Conservation (phyloP, 1,140 invertebrate species). For the Oreohelix idahoensis region DNA sequence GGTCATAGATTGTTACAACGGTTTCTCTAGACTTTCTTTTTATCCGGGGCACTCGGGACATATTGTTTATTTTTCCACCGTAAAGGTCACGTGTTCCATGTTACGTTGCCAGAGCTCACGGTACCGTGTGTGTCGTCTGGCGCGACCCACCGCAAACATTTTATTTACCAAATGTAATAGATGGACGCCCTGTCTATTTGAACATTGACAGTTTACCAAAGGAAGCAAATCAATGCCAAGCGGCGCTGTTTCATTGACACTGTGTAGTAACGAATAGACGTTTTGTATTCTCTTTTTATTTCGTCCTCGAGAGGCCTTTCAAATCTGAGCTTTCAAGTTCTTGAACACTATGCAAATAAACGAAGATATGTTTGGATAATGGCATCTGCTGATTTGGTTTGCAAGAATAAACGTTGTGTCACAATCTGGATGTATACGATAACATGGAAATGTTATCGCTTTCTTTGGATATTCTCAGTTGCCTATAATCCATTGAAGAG, state of each 20-base stretch:
- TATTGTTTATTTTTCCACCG: not conserved
- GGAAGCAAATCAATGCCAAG: slow-evolving; percentile 6
- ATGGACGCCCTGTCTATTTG: not conserved
- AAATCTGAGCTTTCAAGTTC: too few relatives aligned
- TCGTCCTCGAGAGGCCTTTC: too few relatives aligned
- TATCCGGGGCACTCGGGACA: not conserved
- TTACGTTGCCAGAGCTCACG: not conserved
- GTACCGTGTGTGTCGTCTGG: not conserved
- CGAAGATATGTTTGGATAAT: too few relatives aligned
- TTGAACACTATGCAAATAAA: too few relatives aligned
- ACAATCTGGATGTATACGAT: too few relatives aligned
- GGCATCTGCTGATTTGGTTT: too few relatives aligned
- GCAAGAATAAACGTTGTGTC: too few relatives aligned
- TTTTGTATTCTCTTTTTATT: not conserved
- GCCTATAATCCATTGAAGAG: too few relatives aligned
- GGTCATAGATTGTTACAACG: not conserved
- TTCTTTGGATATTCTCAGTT: too few relatives aligned
- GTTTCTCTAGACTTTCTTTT: not conserved
- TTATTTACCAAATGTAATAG: slow-evolving; percentile 6
- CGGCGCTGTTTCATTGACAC: not conserved
- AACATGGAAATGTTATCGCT: too few relatives aligned
- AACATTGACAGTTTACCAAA: not conserved
- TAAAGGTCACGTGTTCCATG: not conserved
- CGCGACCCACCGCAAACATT: not conserved
- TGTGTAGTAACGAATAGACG: not conserved